Percentiles rank a stretch among this genome's conserved stretches.
Conservation (phyloP, 1,140 invertebrate genomes). For the Drosophila neocordata region DNA sequence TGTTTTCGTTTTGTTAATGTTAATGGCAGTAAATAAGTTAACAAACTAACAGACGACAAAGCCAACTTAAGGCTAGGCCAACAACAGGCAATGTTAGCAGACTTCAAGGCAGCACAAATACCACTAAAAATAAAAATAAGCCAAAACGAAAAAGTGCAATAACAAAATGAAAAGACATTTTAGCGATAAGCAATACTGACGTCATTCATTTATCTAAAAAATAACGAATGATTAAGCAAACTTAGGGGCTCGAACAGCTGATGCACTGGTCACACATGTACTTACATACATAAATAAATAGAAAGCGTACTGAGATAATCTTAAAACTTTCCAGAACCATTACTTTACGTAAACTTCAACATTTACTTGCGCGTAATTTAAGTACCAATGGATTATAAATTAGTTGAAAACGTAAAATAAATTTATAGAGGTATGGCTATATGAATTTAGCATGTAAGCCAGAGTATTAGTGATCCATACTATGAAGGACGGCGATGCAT, state of each 20-base stretch:
- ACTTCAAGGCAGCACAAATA: constrained; percentile 20
- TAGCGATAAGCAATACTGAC: constrained; percentile 4
- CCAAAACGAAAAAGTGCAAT: constrained; percentile 10
- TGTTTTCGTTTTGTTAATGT: constrained; percentile 10
- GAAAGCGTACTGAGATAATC: too few relatives aligned
- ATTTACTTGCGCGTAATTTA: too few relatives aligned
- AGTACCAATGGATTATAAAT: too few relatives aligned
- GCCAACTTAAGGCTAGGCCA: background rate
- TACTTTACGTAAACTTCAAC: too few relatives aligned
- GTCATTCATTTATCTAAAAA: constrained; percentile 13
- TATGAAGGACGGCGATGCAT: too few relatives aligned
- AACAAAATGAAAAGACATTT: constrained; percentile 18
- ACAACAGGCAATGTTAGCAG: background rate
- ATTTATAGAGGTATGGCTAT: too few relatives aligned
- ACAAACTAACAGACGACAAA: background rate
- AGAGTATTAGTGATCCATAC: too few relatives aligned
- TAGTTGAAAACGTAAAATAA: too few relatives aligned
- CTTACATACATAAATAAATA: background rate
- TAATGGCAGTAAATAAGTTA: constrained; percentile 17
- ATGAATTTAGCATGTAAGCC: too few relatives aligned
- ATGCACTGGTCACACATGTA: background rate
- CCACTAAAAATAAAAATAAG: too few relatives aligned
- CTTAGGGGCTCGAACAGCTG: constrained; percentile 36
- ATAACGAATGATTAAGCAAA: background rate
- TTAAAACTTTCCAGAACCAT: background rate